Conservation (phyloP, 2,888 invertebrate species). For the Eutolmus rufibarbis region DNA sequence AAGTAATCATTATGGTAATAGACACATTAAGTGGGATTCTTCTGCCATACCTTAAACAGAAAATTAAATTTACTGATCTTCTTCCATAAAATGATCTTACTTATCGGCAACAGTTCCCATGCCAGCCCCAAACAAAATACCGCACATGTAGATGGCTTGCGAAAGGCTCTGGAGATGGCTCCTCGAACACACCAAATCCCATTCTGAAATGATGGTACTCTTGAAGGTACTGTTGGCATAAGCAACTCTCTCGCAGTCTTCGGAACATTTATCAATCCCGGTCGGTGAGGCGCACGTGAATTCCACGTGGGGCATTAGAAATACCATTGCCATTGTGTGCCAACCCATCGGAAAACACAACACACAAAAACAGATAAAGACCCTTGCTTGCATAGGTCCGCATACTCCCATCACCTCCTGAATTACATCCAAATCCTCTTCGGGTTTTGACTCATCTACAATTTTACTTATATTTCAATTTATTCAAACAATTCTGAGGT, state of each 20-base stretch:
- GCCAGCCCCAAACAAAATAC: not conserved
- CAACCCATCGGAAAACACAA: conserved; percentile 71
- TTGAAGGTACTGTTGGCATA: not conserved
- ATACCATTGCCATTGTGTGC: conserved; percentile 78
- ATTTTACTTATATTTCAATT: not conserved
- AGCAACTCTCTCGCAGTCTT: not conserved
- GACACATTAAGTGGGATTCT: not conserved
- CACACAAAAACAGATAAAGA: not conserved
- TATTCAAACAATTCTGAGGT: not conserved
- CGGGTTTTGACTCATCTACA: not conserved
- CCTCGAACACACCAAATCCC: not conserved
- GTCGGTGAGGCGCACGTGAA: conserved; percentile 63
- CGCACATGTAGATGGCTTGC: not conserved
- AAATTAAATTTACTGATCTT: not conserved
- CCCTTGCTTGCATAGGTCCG: not conserved
- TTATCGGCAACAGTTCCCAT: not conserved
- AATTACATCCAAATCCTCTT: not conserved
- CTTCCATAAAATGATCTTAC: not conserved
- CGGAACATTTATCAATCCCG: conserved; percentile 52
- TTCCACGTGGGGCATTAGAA: conserved; percentile 72
- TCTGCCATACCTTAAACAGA: not conserved
- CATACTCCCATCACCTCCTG: not conserved
- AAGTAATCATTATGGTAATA: not conserved
- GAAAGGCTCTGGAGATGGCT: not conserved
- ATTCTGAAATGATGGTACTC: not conserved